Evolutionary conservation across 2,888 invertebrate species (phyloP).

Genomic region (Lissonota sp.): DNA sequence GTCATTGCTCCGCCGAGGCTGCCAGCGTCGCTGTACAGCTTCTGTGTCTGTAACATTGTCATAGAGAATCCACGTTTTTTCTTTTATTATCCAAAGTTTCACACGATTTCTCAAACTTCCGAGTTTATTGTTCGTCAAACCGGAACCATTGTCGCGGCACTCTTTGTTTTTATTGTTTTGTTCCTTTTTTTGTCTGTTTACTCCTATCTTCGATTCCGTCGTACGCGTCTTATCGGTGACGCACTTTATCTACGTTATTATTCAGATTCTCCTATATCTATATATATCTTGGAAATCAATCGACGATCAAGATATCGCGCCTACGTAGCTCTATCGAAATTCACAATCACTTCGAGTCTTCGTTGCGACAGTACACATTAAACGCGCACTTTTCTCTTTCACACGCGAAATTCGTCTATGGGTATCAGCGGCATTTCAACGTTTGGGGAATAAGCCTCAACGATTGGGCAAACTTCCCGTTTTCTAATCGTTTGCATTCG

Average conservation of each 20-base stretch:
- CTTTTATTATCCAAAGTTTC: neutral
- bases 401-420: too few relatives aligned
- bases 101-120: constrained; percentile 9
- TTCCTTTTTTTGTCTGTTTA: constrained; percentile 5
- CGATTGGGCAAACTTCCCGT: too few relatives aligned
- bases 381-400: too few relatives aligned
- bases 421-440: too few relatives aligned
- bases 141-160: constrained; percentile 69
- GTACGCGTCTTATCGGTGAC: constrained; percentile 18
- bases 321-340: too few relatives aligned
- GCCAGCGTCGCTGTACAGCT: constrained; percentile 81
- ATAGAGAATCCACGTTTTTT: constrained; percentile 73
- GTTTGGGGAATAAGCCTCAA: too few relatives aligned
- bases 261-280: constrained; percentile 16
- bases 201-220: neutral
- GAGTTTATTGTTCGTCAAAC: constrained; percentile 69
- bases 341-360: neutral
- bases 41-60: constrained; percentile 83
- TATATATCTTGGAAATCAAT: constrained; percentile 42
- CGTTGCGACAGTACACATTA: constrained; percentile 2
- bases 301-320: neutral
- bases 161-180: neutral
- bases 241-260: constrained; percentile 18
- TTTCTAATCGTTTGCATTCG: too few relatives aligned
- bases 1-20: constrained; percentile 80